Base-by-base conservation (phyloP, 2,888 invertebrate genomes). In the Volucella inflata region DNA sequence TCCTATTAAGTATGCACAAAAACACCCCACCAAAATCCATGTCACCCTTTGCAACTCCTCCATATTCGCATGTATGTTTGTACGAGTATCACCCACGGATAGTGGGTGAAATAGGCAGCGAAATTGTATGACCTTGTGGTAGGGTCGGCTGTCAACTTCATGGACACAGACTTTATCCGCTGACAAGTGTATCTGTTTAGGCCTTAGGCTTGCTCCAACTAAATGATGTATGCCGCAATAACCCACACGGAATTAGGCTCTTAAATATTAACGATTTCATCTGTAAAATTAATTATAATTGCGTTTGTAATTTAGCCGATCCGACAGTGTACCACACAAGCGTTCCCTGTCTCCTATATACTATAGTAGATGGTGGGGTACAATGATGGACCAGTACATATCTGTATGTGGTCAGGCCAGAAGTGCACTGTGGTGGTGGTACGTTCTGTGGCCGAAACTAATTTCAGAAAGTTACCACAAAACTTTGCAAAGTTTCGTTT, bases 221-320 rank as follows among this genome's bases (percentile, higher is more conserved):
- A 50, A 74, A 75, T 84, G 65, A 84, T 84, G 50, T 53, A 71
- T 38, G 30, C 44, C 59, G 53, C 80, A 79, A 75, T 70, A 79
- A 21, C 44, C 75, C 71, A n/a, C 44, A 42, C 21, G 42, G 57
- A 71, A 84, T 84, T 84, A 84, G 80, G 65, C 76, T 50, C 71
- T 84, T 67, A 84, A 84, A 80, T 82, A 90, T 90, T 90, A 88
- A 89, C 89, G 89, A 90, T 90, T 90, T 90, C 89, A 88, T 90
- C 89, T 90, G 89, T 88, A 89, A 90, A 90, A 90, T 90, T 90
- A 90, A 90, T 90, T 90, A 89, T 90, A 84, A 71, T 79, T 84
- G 84, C 84, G 89, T 89, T 88, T 62, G 74, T 74, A 87, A 87
- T 75, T 88, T 78, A 68, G 71, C 74, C 53, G 59, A 80, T 30